These are phyloP conservation scores for Halcyon leucocephala DNA, from an alignment of 2,797 vertebrate genomes.

Conservation along the genomic window DNA sequence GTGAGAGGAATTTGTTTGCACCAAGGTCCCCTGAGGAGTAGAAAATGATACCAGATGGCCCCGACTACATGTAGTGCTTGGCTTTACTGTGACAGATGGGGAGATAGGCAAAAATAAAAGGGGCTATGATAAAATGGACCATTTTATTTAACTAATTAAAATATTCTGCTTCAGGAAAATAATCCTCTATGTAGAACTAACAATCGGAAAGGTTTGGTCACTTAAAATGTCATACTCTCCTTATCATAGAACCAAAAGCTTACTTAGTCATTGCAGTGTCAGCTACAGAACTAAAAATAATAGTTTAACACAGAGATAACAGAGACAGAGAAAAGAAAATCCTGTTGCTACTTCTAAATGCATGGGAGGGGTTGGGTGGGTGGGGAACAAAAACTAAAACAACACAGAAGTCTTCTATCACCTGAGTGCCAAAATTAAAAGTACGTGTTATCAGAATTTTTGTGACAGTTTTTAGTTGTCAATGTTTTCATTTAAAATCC, in stretches of 20 bases:
- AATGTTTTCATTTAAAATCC: neutral
- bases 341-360: neutral
- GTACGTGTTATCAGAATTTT: neutral
- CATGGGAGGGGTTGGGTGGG: no score
- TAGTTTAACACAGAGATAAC: neutral
- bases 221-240: neutral
- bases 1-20: neutral
- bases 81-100: slow-evolving; percentile 44
- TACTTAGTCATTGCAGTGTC: neutral
- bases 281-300: neutral
- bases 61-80: neutral
- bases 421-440: neutral
- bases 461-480: neutral
- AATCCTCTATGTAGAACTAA: neutral
- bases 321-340: neutral
- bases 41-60: slow-evolving; percentile 51
- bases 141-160: slow-evolving; percentile 27
- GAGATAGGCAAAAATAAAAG: neutral
- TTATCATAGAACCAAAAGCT: neutral
- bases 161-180: neutral
- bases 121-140: neutral
- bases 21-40: slow-evolving; percentile 4
- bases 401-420: neutral
- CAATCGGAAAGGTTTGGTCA: neutral
- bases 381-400: neutral